phyloP scores from a whole-genome alignment of 2,888 invertebrate species.

The Scaptomyza polygonia region DNA sequence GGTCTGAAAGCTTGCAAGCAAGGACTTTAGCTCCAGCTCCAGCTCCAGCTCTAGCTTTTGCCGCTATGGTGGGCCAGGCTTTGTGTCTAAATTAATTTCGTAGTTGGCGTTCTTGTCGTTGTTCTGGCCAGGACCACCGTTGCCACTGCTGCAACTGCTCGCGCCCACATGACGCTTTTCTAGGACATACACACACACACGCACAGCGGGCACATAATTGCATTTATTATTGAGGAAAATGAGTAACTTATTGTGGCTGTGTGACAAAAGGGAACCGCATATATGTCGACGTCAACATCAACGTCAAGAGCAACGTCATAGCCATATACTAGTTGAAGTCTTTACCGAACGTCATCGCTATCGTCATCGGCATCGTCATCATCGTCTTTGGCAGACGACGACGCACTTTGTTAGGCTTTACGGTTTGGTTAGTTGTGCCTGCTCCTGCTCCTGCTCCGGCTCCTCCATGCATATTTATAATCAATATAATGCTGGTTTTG shows the following conservation, averaged over 20 bases:
- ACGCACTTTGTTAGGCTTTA: conserved; percentile 67
- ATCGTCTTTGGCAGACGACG: conserved; percentile 27
- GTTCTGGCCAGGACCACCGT: conserved; percentile 30
- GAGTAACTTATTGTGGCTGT: conserved; percentile 77
- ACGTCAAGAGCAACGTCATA: conserved; percentile 9
- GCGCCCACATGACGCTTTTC: conserved; percentile 37
- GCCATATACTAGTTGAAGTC: conserved; percentile 9
- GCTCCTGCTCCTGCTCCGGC: no score
- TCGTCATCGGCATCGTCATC: conserved; percentile 13
- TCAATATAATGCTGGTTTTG: conserved; percentile 69
- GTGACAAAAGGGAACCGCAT: conserved; percentile 72
- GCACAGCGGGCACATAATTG: conserved; percentile 73
- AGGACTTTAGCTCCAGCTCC: conserved; percentile 30
- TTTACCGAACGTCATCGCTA: conserved; percentile 33
- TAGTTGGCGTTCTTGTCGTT: conserved; percentile 49
- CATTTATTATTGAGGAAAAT: conserved; percentile 82
- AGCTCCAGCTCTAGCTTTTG: conserved; percentile 4
- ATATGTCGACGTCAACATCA: conserved; percentile 42
- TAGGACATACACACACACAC: conserved; percentile 23
- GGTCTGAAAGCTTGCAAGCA: conserved; percentile 49
- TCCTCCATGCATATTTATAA: conserved; percentile 75
- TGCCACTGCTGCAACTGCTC: conserved; percentile 21
- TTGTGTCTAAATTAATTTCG: conserved; percentile 79
- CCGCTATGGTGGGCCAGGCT: conserved; percentile 46
- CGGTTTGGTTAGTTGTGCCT: conserved; percentile 25